These are phyloP conservation scores for Gortyna flavago DNA, from an alignment of 2,888 invertebrate genomes.

Conservation along the genomic window DNA sequence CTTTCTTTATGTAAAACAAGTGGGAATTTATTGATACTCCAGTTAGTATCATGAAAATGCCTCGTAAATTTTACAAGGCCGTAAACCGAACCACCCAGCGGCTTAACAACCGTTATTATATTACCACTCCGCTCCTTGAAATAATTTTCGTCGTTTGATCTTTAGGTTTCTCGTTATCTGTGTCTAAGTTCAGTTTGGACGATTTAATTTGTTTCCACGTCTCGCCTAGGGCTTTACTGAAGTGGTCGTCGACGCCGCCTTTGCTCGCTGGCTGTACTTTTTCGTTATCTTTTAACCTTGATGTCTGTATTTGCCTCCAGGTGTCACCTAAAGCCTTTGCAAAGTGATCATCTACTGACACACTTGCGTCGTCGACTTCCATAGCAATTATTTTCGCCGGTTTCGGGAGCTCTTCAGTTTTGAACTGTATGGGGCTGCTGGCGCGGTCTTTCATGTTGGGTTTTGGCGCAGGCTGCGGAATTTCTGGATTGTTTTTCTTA, in stretches of 20 bases:
- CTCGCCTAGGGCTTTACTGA: slow-evolving; percentile 96
- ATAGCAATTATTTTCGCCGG: slow-evolving; percentile 87
- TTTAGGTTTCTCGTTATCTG: slow-evolving; percentile 80
- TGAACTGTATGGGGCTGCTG: slow-evolving; percentile 87
- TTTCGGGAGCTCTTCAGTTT: slow-evolving; percentile 80
- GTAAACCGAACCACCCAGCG: slow-evolving; percentile 79
- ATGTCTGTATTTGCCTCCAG: slow-evolving; percentile 93
- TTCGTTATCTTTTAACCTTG: slow-evolving; percentile 87
- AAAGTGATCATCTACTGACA: slow-evolving; percentile 97
- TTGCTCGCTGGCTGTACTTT: slow-evolving; percentile 77
- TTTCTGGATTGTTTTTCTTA: slow-evolving; percentile 88
- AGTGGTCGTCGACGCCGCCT: slow-evolving; percentile 95
- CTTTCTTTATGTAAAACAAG: slow-evolving; percentile 82
- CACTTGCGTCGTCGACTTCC: slow-evolving; percentile 90
- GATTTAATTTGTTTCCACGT: slow-evolving; percentile 94
- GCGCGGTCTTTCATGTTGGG: slow-evolving; percentile 87
- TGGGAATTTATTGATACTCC: slow-evolving; percentile 85
- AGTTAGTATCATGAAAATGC: slow-evolving; percentile 81
- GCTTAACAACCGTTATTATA: slow-evolving; percentile 80
- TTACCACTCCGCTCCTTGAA: slow-evolving; percentile 88
- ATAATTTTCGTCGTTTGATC: slow-evolving; percentile 86
- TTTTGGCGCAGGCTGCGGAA: slow-evolving; percentile 77
- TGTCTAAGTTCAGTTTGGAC: slow-evolving; percentile 83
- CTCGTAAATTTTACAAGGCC: slow-evolving; percentile 83
- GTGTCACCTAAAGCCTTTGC: slow-evolving; percentile 96